phyloP scores from a whole-genome alignment of 2,113 vertebrate genomes.

The rat (Rattus norvegicus) region GRCr8 NC_086019.1:14808001-14808500 shows the following conservation, averaged over 20 bases:
- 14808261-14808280: not conserved
- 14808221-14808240: not conserved
- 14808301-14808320: not conserved
- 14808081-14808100: not conserved
- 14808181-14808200: not conserved
- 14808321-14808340: not conserved
- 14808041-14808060: not conserved
- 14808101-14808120: not conserved
- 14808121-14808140: not conserved
- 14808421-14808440: slow-evolving; percentile 37
- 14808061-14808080: not conserved
- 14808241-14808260: not conserved
- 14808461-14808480: slow-evolving; percentile 37
- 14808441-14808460: not conserved
- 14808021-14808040: not conserved
- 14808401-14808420: slow-evolving; percentile 10
- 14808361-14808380: not conserved
- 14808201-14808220: not conserved
- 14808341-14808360: not conserved
- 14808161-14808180: not conserved
- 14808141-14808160: not conserved
- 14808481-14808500: not conserved
- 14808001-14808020: too few relatives aligned
- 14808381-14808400: slow-evolving; percentile 40
- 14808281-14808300: not conserved